These are phyloP conservation scores for Trachurus trachurus DNA, from an alignment of 2,797 vertebrate genomes.

Conservation along the genomic window DNA sequence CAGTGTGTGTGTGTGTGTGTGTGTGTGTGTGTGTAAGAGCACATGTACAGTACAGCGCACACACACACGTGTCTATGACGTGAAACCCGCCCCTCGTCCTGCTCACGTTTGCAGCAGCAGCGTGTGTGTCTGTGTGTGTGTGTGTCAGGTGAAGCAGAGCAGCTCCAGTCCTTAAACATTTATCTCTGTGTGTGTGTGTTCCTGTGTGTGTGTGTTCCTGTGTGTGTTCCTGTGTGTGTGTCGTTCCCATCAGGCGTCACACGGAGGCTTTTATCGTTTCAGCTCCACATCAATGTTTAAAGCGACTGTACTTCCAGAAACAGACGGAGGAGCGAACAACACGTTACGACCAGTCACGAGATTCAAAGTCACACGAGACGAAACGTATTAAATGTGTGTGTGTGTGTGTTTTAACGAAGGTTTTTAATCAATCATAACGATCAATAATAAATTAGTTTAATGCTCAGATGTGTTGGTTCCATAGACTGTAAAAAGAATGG, in stretches of 20 bases:
- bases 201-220: too few relatives aligned
- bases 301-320: not conserved
- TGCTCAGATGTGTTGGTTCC: too few relatives aligned
- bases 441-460: too few relatives aligned
- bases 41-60: not conserved
- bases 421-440: too few relatives aligned
- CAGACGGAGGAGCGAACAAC: not conserved
- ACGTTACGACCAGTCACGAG: too few relatives aligned
- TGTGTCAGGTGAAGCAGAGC: constrained; percentile 26
- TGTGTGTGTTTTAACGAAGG: too few relatives aligned
- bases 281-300: constrained; percentile 27
- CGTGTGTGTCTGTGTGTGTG: too few relatives aligned
- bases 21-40: not conserved
- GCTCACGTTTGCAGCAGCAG: constrained; percentile 38
- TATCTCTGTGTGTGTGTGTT: constrained; percentile 8
- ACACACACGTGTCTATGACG: not conserved
- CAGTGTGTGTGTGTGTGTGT: not conserved
- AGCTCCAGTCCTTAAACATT: constrained; percentile 45
- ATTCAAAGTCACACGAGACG: too few relatives aligned
- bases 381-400: too few relatives aligned
- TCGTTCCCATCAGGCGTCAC: not conserved
- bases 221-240: not conserved
- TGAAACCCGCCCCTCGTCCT: not conserved
- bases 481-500: too few relatives aligned
- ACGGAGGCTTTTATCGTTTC: constrained; percentile 35